Base-by-base conservation (phyloP, 2,113 vertebrate genomes). In the Merops nubicus region DNA sequence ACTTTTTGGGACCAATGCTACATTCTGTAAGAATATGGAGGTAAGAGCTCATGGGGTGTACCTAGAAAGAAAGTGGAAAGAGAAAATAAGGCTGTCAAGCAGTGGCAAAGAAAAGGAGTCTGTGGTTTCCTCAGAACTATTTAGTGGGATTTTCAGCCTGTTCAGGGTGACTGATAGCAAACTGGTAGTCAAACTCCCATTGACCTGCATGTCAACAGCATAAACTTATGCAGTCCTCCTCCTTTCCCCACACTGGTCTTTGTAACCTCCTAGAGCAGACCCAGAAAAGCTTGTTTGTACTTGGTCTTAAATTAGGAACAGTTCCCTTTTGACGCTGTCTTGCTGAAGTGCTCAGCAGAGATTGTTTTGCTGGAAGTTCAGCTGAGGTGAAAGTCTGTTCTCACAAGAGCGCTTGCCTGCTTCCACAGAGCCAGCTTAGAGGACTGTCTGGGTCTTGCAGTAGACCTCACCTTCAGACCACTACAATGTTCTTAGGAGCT, bases 21-120 rank as follows among this genome's bases (percentile, higher is more conserved):
- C 99, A 1, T 99, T 99, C 98, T 99, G 99, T 97, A 99, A 97
- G 88, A 98, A 99, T 67, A 99, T 99, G 99, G 99, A 99, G 99
- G 99, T 99, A 97, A 97, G 97, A 76, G 18, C 38, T 25, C 15
- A 3, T 40, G 28, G 17, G 22, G 11, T 36, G n/a, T 31, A 36
- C 40, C 59, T 77, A 34, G 20, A 45, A 79, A 48, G 33, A 33
- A 75, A 73, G 53, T 62, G n/a, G 76, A 76, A 60, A 82, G 36
- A 48, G 48, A 57, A 34, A 65, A 38, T n/a, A 47, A 34, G 56
- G 62, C 68, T 85, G n/a, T 57, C 18, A 36, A 22, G 48, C 22
- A 7, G 8, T 5, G 38, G 34, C 51, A 34, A 40, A 40, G 53
- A 69, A 60, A 34, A 88, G 38, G 42, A 34, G 6, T 8, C 28